Evolutionary conservation across 2,888 invertebrate species (phyloP), one percentile per base, ranked within the genome.

Genomic region (Zygothrica quintamaculata): DNA sequence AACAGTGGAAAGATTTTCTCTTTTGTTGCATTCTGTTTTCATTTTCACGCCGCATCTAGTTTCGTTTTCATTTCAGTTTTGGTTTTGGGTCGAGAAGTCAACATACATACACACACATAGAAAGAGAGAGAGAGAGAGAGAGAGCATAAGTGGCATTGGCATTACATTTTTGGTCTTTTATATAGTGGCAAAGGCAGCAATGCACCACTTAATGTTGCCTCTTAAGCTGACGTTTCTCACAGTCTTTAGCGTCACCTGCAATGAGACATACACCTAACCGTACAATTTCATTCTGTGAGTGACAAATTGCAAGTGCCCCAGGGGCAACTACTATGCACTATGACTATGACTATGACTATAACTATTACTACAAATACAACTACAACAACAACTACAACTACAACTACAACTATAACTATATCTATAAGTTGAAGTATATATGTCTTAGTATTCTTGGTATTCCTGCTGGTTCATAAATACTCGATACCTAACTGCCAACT

Each of bases 61-160:
- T 80, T 80, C 81, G 48, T 71, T 80, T 80, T 81, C 76, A 71
- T 80, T 84, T 64, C 25, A 1, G 46, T 58, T 65, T 75, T 29
- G 15, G 22, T 46, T 58, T 77, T 73, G 76, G 62, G 64, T 67
- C 66, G 69, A 77, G 72, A 74, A 69, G 72, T 70, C 76, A 76
- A 65, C 59, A 59, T 68, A 79, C 76, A 56, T 74, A 56, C 18
- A 59, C 71, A 79, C 76, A 56, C 76, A 56, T 5, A 22, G 18
- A 22, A 5, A 22, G 3, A 3, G 18, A 22, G 18, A 22, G 3
- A 22, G 18, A 22, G 18, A 22, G 18, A 22, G 18, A 22, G 18
- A 22, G 18, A 22, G 18, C n/a, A n/a, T n/a, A n/a, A n/a, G n/a
- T n/a, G n/a, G n/a, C n/a, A n/a, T n/a, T n/a, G n/a, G n/a, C n/a